Percentiles rank a stretch among this genome's conserved stretches.
phyloP scores from a whole-genome alignment of 1,140 invertebrate species.

The Drosophila orosa region DNA sequence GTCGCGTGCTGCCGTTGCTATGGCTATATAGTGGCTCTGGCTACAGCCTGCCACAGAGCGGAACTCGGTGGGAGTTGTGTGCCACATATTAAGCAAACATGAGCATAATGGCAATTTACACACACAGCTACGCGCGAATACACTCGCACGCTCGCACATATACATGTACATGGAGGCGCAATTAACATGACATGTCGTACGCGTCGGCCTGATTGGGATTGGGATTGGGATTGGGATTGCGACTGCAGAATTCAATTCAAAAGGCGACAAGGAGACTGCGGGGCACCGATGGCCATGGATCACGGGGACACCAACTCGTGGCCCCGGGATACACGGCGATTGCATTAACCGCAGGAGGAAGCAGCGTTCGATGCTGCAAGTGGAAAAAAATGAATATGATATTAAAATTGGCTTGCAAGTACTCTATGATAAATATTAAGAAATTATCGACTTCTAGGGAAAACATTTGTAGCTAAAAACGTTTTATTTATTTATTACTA shows the following conservation, averaged over 20 bases:
- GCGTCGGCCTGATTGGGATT: constrained; percentile 72
- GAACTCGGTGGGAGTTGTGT: constrained; percentile 55
- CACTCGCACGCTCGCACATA: constrained; percentile 9
- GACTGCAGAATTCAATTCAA: constrained; percentile 26
- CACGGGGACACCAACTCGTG: constrained; percentile 18
- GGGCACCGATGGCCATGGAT: constrained; percentile 10
- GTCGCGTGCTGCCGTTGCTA: constrained; percentile 60
- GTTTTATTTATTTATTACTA: background rate
- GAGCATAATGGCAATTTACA: constrained; percentile 76
- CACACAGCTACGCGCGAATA: constrained; percentile 23
- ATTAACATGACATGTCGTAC: constrained; percentile 79
- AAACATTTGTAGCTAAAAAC: background rate
- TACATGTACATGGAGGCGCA: constrained; percentile 40
- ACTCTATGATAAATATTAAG: background rate
- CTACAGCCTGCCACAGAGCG: constrained; percentile 18
- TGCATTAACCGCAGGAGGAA: constrained; percentile 71
- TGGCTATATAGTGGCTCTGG: constrained; percentile 29
- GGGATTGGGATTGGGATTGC: constrained; percentile 51
- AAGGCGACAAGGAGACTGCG: background rate
- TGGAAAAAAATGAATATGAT: constrained; percentile 19
- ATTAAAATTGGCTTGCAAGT: background rate
- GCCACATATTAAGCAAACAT: constrained; percentile 79
- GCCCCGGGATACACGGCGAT: constrained; percentile 43
- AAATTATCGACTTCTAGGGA: background rate
- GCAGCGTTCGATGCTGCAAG: constrained; percentile 38